Conservation (phyloP, 2,888 invertebrate species). For the Sthenelais limicola region DNA sequence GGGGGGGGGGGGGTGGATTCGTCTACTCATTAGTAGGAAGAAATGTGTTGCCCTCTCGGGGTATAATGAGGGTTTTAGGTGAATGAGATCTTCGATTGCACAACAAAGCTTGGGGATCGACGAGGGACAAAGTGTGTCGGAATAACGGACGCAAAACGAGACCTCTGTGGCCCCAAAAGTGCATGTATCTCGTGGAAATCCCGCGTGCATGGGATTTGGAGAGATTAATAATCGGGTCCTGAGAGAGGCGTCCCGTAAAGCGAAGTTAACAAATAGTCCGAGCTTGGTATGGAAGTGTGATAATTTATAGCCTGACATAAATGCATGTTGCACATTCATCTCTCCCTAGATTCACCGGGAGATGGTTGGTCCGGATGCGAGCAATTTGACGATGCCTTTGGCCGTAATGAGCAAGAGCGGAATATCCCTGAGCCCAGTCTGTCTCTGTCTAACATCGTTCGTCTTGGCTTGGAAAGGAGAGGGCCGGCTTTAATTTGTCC, state of each 20-base stretch:
- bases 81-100: too few relatives aligned
- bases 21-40: too few relatives aligned
- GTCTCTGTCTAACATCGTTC: conserved; percentile 23
- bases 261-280: conserved; percentile 35
- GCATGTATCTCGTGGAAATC: conserved; percentile 26
- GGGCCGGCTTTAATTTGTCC: conserved; percentile 36
- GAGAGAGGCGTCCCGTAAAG: conserved; percentile 29
- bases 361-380: conserved; percentile 22
- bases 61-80: too few relatives aligned
- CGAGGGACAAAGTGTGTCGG: neutral
- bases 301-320: conserved; percentile 35
- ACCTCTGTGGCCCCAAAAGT: conserved; percentile 9
- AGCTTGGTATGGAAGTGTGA: conserved; percentile 19
- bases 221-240: conserved; percentile 27
- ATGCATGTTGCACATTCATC: conserved; percentile 34
- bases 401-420: conserved; percentile 31
- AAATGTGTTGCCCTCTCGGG: too few relatives aligned
- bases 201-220: conserved; percentile 32
- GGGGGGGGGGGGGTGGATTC: too few relatives aligned
- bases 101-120: too few relatives aligned
- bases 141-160: conserved; percentile 13
- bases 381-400: conserved; percentile 38
- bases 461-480: conserved; percentile 1
- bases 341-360: neutral
- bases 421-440: neutral